Percentiles rank a stretch among this genome's conserved stretches.
phyloP scores from a whole-genome alignment of 2,888 invertebrate species.

The Linnaemya tessellans region DNA sequence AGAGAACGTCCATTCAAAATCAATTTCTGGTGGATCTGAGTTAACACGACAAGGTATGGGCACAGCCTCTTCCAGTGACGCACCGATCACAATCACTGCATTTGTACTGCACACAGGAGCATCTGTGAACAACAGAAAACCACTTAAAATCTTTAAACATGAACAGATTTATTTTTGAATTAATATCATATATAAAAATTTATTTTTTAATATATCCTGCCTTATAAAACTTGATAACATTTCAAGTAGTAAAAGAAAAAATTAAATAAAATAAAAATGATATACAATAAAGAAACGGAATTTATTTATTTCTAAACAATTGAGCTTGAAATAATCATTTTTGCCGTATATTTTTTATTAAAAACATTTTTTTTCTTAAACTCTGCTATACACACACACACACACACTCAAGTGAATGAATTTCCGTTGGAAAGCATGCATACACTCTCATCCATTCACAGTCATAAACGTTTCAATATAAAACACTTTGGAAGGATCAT shows the following conservation, averaged over 20 bases:
- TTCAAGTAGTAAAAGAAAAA: slow-evolving; percentile 24
- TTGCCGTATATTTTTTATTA: slow-evolving; percentile 56
- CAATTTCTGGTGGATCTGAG: slow-evolving; percentile 93
- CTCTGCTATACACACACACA: neutral
- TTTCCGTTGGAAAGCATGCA: slow-evolving; percentile 48
- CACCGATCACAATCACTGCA: slow-evolving; percentile 91
- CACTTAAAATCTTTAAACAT: slow-evolving; percentile 25
- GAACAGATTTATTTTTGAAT: slow-evolving; percentile 11
- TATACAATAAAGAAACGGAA: slow-evolving; percentile 46
- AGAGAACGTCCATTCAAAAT: slow-evolving; percentile 95
- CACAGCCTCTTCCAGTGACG: slow-evolving; percentile 92
- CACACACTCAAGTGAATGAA: slow-evolving; percentile 49
- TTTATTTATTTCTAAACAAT: slow-evolving; percentile 77
- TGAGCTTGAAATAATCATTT: slow-evolving; percentile 73
- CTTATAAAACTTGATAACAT: slow-evolving; percentile 49
- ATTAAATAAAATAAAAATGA: slow-evolving; percentile 13
- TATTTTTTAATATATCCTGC: slow-evolving; percentile 43
- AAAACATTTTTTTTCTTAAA: slow-evolving; percentile 37
- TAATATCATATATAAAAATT: slow-evolving; percentile 9
- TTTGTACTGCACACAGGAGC: slow-evolving; percentile 91
- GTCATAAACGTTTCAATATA: slow-evolving; percentile 54
- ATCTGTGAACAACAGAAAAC: slow-evolving; percentile 84
- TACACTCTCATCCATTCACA: slow-evolving; percentile 16
- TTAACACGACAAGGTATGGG: slow-evolving; percentile 93
- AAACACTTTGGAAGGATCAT: slow-evolving; percentile 60